Evolutionary conservation across 1,140 invertebrate species (phyloP), one percentile per base, ranked within the genome.

Genomic region (Stenopsyche tienmushanensis): DNA sequence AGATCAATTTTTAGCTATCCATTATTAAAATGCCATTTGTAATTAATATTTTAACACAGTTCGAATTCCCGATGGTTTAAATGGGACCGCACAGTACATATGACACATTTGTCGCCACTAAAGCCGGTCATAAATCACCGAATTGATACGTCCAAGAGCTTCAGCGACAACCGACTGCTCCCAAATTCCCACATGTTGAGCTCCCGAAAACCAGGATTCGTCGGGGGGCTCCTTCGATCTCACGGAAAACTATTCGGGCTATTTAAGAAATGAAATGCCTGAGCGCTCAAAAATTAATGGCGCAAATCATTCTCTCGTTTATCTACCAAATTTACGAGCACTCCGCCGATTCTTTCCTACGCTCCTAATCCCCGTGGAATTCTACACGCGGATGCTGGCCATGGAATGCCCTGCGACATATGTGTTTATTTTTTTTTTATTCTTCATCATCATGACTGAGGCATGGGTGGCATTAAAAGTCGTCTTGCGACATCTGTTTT

Each of bases 271-370:
- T 65, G 47, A 21, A 53, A 65, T 26, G 64, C 21, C 23, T 65
- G 54, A 65, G 41, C 55, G 55, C 54, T 23, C 25, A 41, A 21
- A 47, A 39, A 7, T 65, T 65, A 65, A 65, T 50, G 64, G 39
- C 8, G 64, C 47, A 34, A 50, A 39, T 47, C 55, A 49, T 65
- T 59, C 41, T 45, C 64, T 65, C 42, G 45, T 64, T 64, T 62
- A 41, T 20, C 18, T 50, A 54, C 62, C 21, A 64, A 54, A 53
- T 64, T 64, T 53, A 62, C 47, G 25, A 34, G 20, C 8, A 15
- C 7, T 13, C 2, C 52, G 15, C 15, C 47, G 21, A 42, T 42
- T 15, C 18, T 42, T 42, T 17, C 18, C n/a, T 13, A 42, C 1
- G n/a, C 41, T 3, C 9, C 41, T 42, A 13, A 13, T 42, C 18